Evolutionary conservation across 2,888 invertebrate genomes (phyloP).

Genomic region (Plagiodera versicolora): DNA sequence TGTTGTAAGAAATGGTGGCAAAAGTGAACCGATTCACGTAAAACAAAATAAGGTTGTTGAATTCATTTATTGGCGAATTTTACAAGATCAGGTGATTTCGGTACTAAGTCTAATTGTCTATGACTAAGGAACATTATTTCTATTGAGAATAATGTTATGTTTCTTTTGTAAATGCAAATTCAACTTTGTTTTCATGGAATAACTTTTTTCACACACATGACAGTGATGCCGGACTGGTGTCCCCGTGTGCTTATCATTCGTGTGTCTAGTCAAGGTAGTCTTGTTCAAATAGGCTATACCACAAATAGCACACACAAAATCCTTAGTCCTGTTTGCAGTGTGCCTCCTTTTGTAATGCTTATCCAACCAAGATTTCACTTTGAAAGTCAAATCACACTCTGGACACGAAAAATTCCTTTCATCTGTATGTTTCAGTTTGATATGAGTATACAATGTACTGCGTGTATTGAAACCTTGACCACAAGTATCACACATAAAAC

Average conservation of each 20-base stretch:
- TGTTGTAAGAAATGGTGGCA: too few relatives aligned
- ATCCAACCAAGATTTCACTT: constrained; percentile 42
- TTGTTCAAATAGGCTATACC: constrained; percentile 28
- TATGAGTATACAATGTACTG: constrained; percentile 42
- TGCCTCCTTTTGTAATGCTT: constrained; percentile 37
- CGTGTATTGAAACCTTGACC: constrained; percentile 43
- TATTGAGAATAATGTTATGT: constrained; percentile 24
- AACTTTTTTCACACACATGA: constrained; percentile 28
- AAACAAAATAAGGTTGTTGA: too few relatives aligned
- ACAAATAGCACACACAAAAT: constrained; percentile 26
- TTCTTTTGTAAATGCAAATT: constrained; percentile 28
- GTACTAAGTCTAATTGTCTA: too few relatives aligned
- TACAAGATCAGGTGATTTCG: too few relatives aligned
- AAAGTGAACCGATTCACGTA: too few relatives aligned
- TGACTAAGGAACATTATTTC: not conserved
- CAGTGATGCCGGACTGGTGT: constrained; percentile 23
- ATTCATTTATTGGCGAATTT: too few relatives aligned
- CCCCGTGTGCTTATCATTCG: constrained; percentile 25
- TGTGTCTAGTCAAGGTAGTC: constrained; percentile 27
- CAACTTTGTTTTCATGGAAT: constrained; percentile 28
- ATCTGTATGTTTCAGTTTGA: constrained; percentile 38
- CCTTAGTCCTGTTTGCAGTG: constrained; percentile 25
- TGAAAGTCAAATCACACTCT: constrained; percentile 41
- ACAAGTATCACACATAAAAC: constrained; percentile 42
- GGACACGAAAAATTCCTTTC: constrained; percentile 41